Conservation (phyloP, 2,113 vertebrate genomes). For the Hydrochoerus hydrochaeris region DNA sequence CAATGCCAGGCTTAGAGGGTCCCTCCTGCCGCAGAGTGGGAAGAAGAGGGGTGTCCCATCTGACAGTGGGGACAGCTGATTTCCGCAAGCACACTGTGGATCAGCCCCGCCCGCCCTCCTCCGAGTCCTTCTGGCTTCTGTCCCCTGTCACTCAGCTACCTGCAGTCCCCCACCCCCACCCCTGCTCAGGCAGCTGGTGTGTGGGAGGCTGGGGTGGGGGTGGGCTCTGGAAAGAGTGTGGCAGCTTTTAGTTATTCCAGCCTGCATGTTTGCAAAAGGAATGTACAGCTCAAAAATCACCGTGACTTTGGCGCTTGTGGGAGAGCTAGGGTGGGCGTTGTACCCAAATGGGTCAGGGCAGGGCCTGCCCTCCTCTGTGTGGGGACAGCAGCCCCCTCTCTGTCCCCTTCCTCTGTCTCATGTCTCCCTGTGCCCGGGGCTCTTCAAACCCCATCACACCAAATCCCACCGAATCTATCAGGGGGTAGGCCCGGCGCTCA, state of each 20-base stretch:
- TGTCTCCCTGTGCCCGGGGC: neutral
- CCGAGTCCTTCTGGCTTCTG: no score
- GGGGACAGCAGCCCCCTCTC: neutral
- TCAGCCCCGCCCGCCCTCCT: neutral
- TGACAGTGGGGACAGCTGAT: neutral
- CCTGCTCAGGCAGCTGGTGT: neutral
- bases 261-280: neutral
- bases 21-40: neutral
- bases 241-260: neutral
- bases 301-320: neutral
- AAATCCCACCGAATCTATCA: neutral
- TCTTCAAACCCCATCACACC: accelerated
- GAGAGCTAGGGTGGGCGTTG: neutral
- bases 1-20: neutral
- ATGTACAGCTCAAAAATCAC: neutral
- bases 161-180: neutral
- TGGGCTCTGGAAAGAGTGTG: neutral
- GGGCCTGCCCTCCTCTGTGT: neutral
- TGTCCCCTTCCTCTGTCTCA: neutral
- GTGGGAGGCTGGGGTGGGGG: neutral
- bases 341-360: neutral
- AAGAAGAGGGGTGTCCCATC: neutral
- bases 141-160: neutral
- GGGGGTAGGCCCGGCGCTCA: accelerated
- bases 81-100: neutral